These are phyloP conservation scores for Crotalus horridus DNA, from an alignment of 2,113 vertebrate species.

Conservation along the genomic window DNA sequence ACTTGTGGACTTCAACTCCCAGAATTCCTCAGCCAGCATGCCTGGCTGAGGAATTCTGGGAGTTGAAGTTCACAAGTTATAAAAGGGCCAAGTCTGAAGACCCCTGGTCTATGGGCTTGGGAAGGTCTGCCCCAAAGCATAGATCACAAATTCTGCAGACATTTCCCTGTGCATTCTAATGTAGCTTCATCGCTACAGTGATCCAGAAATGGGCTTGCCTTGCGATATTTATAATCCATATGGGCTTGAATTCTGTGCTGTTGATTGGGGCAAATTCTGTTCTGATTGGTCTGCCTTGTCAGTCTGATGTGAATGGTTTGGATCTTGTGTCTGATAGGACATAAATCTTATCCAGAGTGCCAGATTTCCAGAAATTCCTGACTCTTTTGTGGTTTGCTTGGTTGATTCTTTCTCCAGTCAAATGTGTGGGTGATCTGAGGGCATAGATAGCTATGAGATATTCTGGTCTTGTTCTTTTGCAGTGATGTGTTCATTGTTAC, in stretches of 20 bases:
- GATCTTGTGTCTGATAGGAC: not conserved
- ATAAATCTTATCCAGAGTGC: not conserved
- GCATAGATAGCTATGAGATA: not conserved
- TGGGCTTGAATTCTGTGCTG: not conserved
- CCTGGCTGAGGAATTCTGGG: no score
- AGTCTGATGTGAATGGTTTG: not conserved
- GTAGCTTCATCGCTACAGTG: not conserved
- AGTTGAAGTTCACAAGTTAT: no score
- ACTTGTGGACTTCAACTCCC: no score
- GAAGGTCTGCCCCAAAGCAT: not conserved
- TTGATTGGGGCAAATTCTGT: not conserved
- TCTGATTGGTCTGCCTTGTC: not conserved
- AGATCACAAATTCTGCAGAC: not conserved
- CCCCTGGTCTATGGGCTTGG: not conserved
- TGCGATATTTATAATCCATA: not conserved
- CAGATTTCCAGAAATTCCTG: not conserved
- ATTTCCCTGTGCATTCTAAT: not conserved
- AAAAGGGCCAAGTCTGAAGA: no score
- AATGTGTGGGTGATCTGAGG: not conserved
- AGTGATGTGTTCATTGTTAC: not conserved
- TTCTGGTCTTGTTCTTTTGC: not conserved
- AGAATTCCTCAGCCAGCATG: no score
- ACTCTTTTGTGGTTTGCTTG: not conserved
- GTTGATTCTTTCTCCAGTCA: not conserved
- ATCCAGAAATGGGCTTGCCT: not conserved